These are phyloP conservation scores for Sisyra nigra DNA, from an alignment of 2,888 invertebrate genomes.

Conservation along the genomic window DNA sequence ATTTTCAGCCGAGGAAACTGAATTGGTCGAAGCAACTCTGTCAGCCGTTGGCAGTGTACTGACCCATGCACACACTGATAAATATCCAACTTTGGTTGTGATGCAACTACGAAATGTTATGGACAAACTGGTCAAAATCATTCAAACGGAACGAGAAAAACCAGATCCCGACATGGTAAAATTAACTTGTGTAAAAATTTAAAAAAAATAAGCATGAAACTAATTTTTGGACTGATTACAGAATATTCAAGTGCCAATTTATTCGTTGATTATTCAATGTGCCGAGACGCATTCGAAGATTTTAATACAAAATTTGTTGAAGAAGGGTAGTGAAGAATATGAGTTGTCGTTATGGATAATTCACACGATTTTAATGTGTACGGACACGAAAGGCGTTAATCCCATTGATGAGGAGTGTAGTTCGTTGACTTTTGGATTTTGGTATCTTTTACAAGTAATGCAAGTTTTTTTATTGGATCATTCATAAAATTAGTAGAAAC, in stretches of 20 bases:
- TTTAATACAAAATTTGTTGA: slow-evolving; percentile 34
- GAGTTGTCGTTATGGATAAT: slow-evolving; percentile 45
- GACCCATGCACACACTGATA: slow-evolving; percentile 43
- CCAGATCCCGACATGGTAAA: slow-evolving; percentile 23
- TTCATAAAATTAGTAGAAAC: no score
- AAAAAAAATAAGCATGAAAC: neutral
- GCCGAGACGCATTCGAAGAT: slow-evolving; percentile 51
- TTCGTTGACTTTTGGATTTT: slow-evolving; percentile 73
- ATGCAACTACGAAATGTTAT: slow-evolving; percentile 40
- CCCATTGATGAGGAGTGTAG: slow-evolving; percentile 80
- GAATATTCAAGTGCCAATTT: slow-evolving; percentile 53
- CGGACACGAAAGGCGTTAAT: slow-evolving; percentile 67
- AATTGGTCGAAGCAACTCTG: slow-evolving; percentile 40
- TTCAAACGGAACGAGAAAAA: slow-evolving; percentile 29
- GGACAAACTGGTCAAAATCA: slow-evolving; percentile 35
- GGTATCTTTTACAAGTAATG: slow-evolving; percentile 79
- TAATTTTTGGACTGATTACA: slow-evolving; percentile 20
- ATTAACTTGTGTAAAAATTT: neutral
- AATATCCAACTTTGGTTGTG: slow-evolving; percentile 38
- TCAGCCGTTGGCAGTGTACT: slow-evolving; percentile 42
- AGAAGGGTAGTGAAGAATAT: slow-evolving; percentile 30
- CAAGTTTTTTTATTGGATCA: slow-evolving; percentile 10
- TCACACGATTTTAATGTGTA: slow-evolving; percentile 59
- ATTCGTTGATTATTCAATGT: slow-evolving; percentile 49
- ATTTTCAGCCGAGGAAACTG: slow-evolving; percentile 36